Evolutionary conservation across 2,888 invertebrate species (phyloP).

Genomic region (Synanthedon formicaeformis): DNA sequence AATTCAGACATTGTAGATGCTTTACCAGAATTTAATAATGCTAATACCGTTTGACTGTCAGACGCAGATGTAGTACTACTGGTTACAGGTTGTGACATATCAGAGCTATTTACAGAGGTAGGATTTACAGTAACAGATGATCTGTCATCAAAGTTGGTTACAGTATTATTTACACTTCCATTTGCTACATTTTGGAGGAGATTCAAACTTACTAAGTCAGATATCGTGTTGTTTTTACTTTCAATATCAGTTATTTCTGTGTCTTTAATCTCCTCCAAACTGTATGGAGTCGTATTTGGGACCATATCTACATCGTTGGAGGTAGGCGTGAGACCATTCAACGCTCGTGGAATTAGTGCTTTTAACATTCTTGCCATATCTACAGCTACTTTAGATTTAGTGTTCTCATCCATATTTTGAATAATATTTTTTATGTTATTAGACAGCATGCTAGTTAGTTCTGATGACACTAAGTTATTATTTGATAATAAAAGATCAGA

Average conservation of each 20-base stretch:
- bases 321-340: conserved; percentile 40
- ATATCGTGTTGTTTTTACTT: conserved; percentile 11
- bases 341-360: conserved; percentile 60
- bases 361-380: conserved; percentile 66
- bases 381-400: conserved; percentile 59
- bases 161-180: conserved; percentile 46
- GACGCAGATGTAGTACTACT: conserved; percentile 25
- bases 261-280: conserved; percentile 61
- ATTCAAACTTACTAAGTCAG: conserved; percentile 23
- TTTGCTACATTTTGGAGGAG: conserved; percentile 40
- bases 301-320: conserved; percentile 40
- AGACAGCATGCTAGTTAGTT: conserved; percentile 68
- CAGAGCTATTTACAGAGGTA: conserved; percentile 42
- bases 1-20: conserved; percentile 3
- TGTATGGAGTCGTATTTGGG: conserved; percentile 60
- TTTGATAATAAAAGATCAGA: conserved; percentile 61
- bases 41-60: conserved; percentile 27
- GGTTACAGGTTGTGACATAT: conserved; percentile 16
- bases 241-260: conserved; percentile 47
- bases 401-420: conserved; percentile 54
- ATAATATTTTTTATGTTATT: conserved; percentile 60
- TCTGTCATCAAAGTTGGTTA: conserved; percentile 22
- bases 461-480: conserved; percentile 59
- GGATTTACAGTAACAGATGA: conserved; percentile 18
- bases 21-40: conserved; percentile 8